A percentile compares a stretch with the other conserved stretches of the same genome.
phyloP scores from a whole-genome alignment of 2,888 invertebrate species.

The Synergus gifuensis region DNA sequence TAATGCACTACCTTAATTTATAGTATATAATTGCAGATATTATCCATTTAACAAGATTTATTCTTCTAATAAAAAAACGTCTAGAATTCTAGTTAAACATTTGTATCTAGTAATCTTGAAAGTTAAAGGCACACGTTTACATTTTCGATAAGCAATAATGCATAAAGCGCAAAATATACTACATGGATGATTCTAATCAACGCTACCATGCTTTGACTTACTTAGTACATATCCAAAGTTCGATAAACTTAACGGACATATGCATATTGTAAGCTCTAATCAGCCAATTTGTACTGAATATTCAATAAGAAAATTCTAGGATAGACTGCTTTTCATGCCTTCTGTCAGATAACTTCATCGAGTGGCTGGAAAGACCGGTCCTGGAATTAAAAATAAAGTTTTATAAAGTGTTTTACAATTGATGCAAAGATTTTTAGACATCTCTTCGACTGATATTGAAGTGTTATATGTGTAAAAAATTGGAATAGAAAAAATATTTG shows the following conservation, averaged over 20 bases:
- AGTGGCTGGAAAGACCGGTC: neutral
- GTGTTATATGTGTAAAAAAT: too few species aligned
- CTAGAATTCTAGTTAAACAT: constrained; percentile 9
- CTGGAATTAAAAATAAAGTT: neutral
- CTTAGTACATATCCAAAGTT: constrained; percentile 1
- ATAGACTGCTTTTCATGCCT: constrained; percentile 6
- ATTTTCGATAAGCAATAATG: constrained; percentile 21
- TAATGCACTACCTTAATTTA: neutral
- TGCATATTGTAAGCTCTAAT: constrained; percentile 2
- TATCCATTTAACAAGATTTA: neutral
- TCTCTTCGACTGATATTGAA: too few species aligned
- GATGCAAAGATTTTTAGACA: neutral
- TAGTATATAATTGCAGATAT: neutral
- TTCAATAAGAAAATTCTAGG: constrained; percentile 18
- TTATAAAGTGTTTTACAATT: neutral
- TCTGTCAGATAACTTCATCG: neutral
- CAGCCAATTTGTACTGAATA: constrained; percentile 21
- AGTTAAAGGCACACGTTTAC: neutral
- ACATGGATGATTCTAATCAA: constrained; percentile 7
- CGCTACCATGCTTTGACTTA: neutral
- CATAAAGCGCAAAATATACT: constrained; percentile 3
- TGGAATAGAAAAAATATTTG: too few species aligned
- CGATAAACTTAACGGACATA: constrained; percentile 15
- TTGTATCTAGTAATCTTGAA: constrained; percentile 3
- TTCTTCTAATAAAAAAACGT: neutral